A percentile compares a stretch with the other conserved stretches of the same genome.
These are phyloP conservation scores for Euproctis similis DNA, from an alignment of 2,888 invertebrate species.

Conservation along the genomic window DNA sequence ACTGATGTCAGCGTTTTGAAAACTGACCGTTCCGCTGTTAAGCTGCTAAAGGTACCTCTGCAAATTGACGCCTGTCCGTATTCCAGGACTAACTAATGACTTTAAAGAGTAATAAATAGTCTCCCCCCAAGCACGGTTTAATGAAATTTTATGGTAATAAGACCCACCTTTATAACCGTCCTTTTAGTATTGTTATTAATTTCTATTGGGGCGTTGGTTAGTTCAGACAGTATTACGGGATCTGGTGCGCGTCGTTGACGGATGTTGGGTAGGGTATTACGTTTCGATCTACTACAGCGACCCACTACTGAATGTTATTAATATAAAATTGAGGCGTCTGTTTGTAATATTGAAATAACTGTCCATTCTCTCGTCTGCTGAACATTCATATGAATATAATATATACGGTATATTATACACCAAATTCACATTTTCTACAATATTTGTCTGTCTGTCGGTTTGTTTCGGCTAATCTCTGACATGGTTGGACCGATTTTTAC, in stretches of 20 bases:
- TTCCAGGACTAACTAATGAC: constrained; percentile 19
- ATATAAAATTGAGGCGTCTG: too few species aligned
- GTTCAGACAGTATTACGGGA: constrained; percentile 22
- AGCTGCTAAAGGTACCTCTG: constrained; percentile 33
- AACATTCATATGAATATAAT: too few species aligned
- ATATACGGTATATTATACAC: too few species aligned
- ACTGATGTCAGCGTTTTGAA: constrained; percentile 27
- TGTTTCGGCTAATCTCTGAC: too few species aligned
- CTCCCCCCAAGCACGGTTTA: constrained; percentile 6
- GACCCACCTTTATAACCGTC: constrained; percentile 12
- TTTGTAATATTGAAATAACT: too few species aligned
- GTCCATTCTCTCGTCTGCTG: too few species aligned
- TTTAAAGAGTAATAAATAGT: constrained; percentile 30
- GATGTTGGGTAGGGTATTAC: too few species aligned
- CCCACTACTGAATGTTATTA: too few species aligned
- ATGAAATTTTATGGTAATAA: constrained; percentile 15
- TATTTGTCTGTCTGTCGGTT: too few species aligned
- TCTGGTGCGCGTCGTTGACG: constrained; percentile 19
- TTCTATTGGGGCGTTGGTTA: constrained; percentile 18
- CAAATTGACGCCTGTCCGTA: constrained; percentile 24
- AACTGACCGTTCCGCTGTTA: constrained; percentile 34
- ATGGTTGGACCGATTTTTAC: too few species aligned
- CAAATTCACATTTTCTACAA: too few species aligned
- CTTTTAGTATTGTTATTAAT: constrained; percentile 10
- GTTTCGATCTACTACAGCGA: too few species aligned